phyloP scores from a whole-genome alignment of 2,113 vertebrate genomes.

The Phrynosoma blainvillii region DNA sequence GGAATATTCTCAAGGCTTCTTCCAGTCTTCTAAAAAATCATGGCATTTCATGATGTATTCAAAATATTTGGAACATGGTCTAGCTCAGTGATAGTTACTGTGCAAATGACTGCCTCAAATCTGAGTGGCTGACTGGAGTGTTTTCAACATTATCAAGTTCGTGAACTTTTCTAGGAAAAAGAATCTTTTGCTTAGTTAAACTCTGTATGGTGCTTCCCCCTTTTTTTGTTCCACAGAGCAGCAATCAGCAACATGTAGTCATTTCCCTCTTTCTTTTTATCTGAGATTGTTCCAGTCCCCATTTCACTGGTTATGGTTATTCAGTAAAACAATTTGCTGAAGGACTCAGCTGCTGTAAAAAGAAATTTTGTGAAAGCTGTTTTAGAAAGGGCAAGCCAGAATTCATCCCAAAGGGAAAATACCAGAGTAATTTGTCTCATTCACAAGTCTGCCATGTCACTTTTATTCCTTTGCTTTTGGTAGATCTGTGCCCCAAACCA shows the following conservation, averaged over 20 bases:
- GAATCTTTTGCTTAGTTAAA: not conserved
- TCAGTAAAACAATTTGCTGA: conserved; percentile 7
- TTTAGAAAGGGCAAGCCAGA: not conserved
- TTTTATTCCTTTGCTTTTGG: conserved; percentile 32
- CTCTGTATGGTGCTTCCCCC: not conserved
- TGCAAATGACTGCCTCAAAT: not conserved
- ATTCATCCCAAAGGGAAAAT: conserved; percentile 15
- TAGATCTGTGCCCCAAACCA: not conserved
- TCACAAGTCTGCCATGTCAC: not conserved
- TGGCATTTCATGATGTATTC: not conserved
- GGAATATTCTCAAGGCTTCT: not conserved
- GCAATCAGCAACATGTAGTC: not conserved
- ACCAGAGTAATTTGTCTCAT: conserved; percentile 1
- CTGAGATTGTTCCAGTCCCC: not conserved
- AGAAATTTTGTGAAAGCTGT: conserved; percentile 11
- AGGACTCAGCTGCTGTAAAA: not conserved
- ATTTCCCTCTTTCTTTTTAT: conserved; percentile 17
- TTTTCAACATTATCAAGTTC: not conserved
- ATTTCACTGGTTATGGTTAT: not conserved
- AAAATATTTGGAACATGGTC: not conserved
- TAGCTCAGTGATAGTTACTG: not conserved
- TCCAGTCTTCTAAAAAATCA: not conserved
- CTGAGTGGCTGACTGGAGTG: not conserved
- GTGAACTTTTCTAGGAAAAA: not conserved
- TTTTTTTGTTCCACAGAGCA: conserved; percentile 5